Conservation (phyloP, 2,797 vertebrate genomes). For the Pelodytes ibericus region DNA sequence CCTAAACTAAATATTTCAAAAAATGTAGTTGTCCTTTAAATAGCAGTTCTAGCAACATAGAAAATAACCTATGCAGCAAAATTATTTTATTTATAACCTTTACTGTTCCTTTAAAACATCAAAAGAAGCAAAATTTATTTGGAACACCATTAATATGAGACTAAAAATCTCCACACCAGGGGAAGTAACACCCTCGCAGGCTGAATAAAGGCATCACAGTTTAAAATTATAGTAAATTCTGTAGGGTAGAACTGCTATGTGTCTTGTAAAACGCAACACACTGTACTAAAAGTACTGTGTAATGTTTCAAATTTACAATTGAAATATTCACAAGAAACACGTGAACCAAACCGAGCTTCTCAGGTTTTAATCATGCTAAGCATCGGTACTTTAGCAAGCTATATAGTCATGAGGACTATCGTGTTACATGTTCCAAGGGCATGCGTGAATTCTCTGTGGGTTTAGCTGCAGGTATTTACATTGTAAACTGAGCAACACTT, state of each 20-base stretch:
- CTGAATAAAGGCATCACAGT: slow-evolving; percentile 1
- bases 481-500: slow-evolving; percentile 57
- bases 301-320: slow-evolving; percentile 34
- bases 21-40: too few relatives aligned
- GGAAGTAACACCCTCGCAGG: neutral
- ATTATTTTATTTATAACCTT: neutral
- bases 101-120: neutral
- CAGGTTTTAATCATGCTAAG: slow-evolving; percentile 46
- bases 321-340: slow-evolving; percentile 21
- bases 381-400: slow-evolving; percentile 32
- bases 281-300: slow-evolving; percentile 3
- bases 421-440: slow-evolving; percentile 47
- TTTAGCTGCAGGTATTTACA: slow-evolving; percentile 56
- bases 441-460: slow-evolving; percentile 43
- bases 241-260: neutral
- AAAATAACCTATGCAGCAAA: too few relatives aligned
- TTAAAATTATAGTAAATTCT: neutral
- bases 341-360: slow-evolving; percentile 32
- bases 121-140: neutral
- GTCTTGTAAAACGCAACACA: neutral
- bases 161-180: neutral
- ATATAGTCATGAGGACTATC: slow-evolving; percentile 49
- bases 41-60: too few relatives aligned
- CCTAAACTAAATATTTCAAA: too few relatives aligned
- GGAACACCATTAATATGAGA: neutral